These are phyloP conservation scores for Pseudopodoces humilis DNA, from an alignment of 2,113 vertebrate species.

Conservation along the genomic window DNA sequence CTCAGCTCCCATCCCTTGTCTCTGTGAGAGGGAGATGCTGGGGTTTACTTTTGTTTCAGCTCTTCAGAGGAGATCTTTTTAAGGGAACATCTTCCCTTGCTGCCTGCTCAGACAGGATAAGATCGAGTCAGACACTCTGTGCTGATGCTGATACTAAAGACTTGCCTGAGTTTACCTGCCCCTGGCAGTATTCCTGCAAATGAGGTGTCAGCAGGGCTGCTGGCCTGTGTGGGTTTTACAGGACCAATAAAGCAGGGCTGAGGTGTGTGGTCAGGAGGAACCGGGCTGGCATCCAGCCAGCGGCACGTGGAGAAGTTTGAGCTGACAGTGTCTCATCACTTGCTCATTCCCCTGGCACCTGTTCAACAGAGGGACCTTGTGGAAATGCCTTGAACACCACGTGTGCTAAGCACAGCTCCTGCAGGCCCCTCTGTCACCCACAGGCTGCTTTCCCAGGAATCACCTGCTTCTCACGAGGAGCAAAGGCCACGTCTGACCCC, in stretches of 20 bases:
- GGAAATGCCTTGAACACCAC: not conserved
- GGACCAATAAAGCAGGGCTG: not conserved
- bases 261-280: not conserved
- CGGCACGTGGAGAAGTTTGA: not conserved
- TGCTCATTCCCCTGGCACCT: not conserved
- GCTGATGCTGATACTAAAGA: not conserved
- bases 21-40: not conserved
- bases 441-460: not conserved
- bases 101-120: not conserved
- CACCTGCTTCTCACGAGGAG: not conserved
- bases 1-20: not conserved
- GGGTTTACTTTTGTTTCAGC: not conserved
- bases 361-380: not conserved
- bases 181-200: not conserved
- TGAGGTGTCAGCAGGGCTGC: conserved; percentile 17
- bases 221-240: not conserved
- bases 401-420: not conserved
- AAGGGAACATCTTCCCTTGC: not conserved
- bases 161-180: conserved; percentile 8
- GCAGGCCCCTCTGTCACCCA: not conserved
- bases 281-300: not conserved
- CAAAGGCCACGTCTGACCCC: rapidly evolving
- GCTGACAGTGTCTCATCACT: not conserved
- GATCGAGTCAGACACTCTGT: not conserved
- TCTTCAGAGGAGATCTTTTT: not conserved